Percentiles rank a stretch among this genome's conserved stretches.
These are phyloP conservation scores for Ceratitis capitata DNA, from an alignment of 1,140 invertebrate species.

Conservation along the genomic window DNA sequence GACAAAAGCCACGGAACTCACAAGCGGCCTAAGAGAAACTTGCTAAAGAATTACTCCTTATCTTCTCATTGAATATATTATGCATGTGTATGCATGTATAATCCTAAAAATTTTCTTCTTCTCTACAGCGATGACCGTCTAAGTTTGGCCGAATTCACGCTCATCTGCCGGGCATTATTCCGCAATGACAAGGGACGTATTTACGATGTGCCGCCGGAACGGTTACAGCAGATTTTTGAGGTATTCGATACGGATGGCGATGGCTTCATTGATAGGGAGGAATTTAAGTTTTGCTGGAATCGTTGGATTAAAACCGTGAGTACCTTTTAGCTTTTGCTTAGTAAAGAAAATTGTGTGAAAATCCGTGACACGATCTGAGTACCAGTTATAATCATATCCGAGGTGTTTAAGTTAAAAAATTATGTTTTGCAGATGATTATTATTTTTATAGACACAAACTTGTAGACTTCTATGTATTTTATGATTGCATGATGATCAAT, in stretches of 20 bases:
- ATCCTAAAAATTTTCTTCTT: background rate
- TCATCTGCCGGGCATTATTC: conserved; percentile 85
- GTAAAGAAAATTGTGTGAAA: too few relatives aligned
- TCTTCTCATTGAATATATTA: background rate
- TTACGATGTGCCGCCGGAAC: conserved; percentile 78
- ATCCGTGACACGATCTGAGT: too few relatives aligned
- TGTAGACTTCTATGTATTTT: too few relatives aligned
- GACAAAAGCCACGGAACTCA: too few relatives aligned
- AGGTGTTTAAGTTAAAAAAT: too few relatives aligned
- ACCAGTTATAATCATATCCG: too few relatives aligned
- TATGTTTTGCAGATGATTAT: too few relatives aligned
- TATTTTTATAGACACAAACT: too few relatives aligned
- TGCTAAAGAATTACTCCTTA: too few relatives aligned
- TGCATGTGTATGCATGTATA: background rate
- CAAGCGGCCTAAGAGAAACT: too few relatives aligned
- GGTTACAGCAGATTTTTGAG: conserved; percentile 79
- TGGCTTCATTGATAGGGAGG: conserved; percentile 82
- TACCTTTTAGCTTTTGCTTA: too few relatives aligned
- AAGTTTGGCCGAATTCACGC: conserved; percentile 79
- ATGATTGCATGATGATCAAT: too few relatives aligned
- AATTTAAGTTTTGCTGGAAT: conserved; percentile 86
- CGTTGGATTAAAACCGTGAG: conserved; percentile 84
- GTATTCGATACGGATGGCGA: conserved; percentile 83
- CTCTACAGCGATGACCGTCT: conserved; percentile 78
- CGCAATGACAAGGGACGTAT: conserved; percentile 86